A percentile compares a stretch with the other conserved stretches of the same genome.
phyloP scores from a whole-genome alignment of 2,797 vertebrate species.

The Thripadectes ignobilis region DNA sequence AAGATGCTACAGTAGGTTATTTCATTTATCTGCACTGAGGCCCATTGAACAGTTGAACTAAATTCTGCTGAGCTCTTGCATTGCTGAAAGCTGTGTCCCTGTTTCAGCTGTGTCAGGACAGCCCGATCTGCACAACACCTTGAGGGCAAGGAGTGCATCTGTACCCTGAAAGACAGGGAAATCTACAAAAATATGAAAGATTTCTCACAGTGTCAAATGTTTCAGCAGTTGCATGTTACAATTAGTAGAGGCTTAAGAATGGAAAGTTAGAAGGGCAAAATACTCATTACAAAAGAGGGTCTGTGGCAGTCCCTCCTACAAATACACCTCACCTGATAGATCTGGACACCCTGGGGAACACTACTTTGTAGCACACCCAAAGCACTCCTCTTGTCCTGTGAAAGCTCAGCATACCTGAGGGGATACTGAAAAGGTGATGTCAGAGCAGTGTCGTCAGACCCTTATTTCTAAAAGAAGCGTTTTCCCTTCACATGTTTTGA shows the following conservation, averaged over 20 bases:
- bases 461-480: not conserved
- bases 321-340: slow-evolving; percentile 71
- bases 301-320: not conserved
- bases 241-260: not conserved
- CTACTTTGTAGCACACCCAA: slow-evolving; percentile 63
- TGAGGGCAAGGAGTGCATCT: not conserved
- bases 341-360: slow-evolving; percentile 64
- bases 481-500: not conserved
- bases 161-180: not conserved
- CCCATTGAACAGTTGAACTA: not conserved
- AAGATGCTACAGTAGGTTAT: not conserved
- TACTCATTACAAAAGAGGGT: not conserved
- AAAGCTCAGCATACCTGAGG: slow-evolving; percentile 50
- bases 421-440: slow-evolving; percentile 50
- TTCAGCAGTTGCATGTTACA: not conserved
- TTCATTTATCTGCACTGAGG: not conserved
- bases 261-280: not conserved
- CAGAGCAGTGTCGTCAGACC: not conserved
- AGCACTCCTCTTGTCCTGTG: slow-evolving; percentile 61
- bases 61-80: not conserved
- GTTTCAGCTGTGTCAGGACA: not conserved
- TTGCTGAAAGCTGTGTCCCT: not conserved
- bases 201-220: not conserved
- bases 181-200: not conserved
- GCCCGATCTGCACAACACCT: not conserved